Conservation (phyloP, 2,797 vertebrate genomes). For the Cuculus canorus region DNA sequence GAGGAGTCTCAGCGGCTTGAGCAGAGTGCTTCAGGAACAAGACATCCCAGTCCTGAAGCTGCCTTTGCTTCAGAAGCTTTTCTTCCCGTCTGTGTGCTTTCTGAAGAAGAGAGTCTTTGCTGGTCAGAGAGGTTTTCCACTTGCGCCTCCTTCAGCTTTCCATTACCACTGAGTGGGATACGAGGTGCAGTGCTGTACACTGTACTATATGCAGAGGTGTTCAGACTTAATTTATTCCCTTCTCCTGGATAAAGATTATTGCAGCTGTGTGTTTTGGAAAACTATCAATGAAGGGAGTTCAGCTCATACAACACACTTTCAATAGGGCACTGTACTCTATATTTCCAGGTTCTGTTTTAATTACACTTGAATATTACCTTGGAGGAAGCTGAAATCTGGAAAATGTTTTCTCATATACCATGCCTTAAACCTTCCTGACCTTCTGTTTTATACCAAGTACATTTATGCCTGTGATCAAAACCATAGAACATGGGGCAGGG, state of each 20-base stretch:
- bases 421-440: conserved; percentile 70
- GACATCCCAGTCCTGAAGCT: conserved; percentile 49
- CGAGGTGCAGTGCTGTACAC: conserved; percentile 67
- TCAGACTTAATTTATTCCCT: conserved; percentile 78
- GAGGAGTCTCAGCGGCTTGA: conserved; percentile 18
- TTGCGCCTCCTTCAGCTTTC: conserved; percentile 68
- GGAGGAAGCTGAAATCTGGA: conserved; percentile 75
- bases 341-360: conserved; percentile 77
- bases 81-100: conserved; percentile 53
- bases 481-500: conserved; percentile 18
- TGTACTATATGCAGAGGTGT: conserved; percentile 73
- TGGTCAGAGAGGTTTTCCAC: conserved; percentile 70
- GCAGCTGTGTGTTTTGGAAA: conserved; percentile 78
- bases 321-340: conserved; percentile 76
- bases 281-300: conserved; percentile 76
- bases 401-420: conserved; percentile 75
- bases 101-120: conserved; percentile 65
- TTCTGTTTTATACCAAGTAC: conserved; percentile 70
- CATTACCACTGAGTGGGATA: conserved; percentile 64
- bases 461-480: conserved; percentile 69
- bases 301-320: conserved; percentile 74
- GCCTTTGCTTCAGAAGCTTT: conserved; percentile 48
- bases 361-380: conserved; percentile 74
- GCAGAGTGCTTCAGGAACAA: conserved; percentile 59
- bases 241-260: conserved; percentile 78